A percentile compares a stretch with the other conserved stretches of the same genome.
These are phyloP conservation scores for Sitta europaea DNA, from an alignment of 2,113 vertebrate species.

Conservation along the genomic window DNA sequence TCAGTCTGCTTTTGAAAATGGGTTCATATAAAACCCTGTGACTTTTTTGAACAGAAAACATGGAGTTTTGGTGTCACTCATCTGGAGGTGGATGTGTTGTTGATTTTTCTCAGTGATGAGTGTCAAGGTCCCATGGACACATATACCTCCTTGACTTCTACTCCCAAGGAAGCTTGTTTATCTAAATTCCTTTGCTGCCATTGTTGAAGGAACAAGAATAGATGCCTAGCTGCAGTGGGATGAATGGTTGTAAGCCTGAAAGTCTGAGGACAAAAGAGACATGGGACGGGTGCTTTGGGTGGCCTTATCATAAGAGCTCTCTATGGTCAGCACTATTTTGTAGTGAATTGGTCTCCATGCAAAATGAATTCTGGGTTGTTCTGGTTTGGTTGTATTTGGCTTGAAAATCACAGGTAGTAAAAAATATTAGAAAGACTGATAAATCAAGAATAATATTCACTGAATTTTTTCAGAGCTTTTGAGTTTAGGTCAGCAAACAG, in stretches of 20 bases:
- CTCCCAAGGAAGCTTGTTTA: neutral
- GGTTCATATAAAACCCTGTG: neutral
- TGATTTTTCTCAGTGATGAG: neutral
- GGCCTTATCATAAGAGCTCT: neutral
- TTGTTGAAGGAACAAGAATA: neutral
- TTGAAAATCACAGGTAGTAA: neutral
- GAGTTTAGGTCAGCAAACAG: neutral
- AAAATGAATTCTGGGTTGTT: neutral
- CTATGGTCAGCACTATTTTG: neutral
- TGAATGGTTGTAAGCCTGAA: neutral
- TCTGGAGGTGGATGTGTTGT: neutral
- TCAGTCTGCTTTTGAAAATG: neutral
- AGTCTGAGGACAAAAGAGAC: neutral
- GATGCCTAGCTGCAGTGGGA: neutral
- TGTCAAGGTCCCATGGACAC: neutral
- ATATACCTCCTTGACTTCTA: neutral
- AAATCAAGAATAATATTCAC: neutral
- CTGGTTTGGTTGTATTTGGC: neutral
- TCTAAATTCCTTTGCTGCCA: neutral
- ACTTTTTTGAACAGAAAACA: neutral
- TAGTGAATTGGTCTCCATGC: neutral
- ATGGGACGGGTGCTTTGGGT: neutral
- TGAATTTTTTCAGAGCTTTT: neutral
- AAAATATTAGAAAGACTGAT: neutral
- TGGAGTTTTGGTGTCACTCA: neutral